A percentile compares a stretch with the other conserved stretches of the same genome.
These are phyloP conservation scores for Dryadula phaetusa DNA, from an alignment of 2,888 invertebrate genomes.

Conservation along the genomic window DNA sequence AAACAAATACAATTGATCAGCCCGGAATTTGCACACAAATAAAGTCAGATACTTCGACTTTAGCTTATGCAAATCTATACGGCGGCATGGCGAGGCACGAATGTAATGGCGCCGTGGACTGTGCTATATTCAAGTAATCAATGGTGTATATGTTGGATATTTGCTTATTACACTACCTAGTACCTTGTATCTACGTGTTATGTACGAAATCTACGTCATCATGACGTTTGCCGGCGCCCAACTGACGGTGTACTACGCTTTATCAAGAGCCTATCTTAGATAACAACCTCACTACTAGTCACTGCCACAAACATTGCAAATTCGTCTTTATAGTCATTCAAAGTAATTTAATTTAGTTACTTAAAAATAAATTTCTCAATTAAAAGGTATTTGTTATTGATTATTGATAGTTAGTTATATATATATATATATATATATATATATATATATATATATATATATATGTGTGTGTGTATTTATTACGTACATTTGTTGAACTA, in stretches of 20 bases:
- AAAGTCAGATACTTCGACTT: conserved; percentile 30
- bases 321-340: not conserved
- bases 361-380: not conserved
- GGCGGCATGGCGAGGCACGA: conserved; percentile 12
- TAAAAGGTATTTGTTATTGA: not conserved
- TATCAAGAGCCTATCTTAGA: conserved; percentile 42
- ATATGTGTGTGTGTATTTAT: no score
- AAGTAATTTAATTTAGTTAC: not conserved
- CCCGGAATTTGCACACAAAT: not conserved
- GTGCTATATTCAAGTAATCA: conserved; percentile 39
- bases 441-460: no score
- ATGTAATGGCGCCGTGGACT: conserved; percentile 24
- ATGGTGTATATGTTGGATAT: conserved; percentile 45
- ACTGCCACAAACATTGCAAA: conserved; percentile 1
- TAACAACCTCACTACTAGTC: conserved; percentile 31
- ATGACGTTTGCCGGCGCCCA: conserved; percentile 52
- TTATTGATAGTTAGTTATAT: no score
- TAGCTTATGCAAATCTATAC: conserved; percentile 47
- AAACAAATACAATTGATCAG: not conserved
- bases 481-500: no score
- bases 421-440: no score
- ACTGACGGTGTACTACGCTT: conserved; percentile 44
- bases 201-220: conserved; percentile 53
- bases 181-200: conserved; percentile 48
- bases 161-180: conserved; percentile 43